Evolutionary conservation across 2,888 invertebrate genomes (phyloP), one percentile per base, ranked within the genome.

Genomic region (Scaeva pyrastri): DNA sequence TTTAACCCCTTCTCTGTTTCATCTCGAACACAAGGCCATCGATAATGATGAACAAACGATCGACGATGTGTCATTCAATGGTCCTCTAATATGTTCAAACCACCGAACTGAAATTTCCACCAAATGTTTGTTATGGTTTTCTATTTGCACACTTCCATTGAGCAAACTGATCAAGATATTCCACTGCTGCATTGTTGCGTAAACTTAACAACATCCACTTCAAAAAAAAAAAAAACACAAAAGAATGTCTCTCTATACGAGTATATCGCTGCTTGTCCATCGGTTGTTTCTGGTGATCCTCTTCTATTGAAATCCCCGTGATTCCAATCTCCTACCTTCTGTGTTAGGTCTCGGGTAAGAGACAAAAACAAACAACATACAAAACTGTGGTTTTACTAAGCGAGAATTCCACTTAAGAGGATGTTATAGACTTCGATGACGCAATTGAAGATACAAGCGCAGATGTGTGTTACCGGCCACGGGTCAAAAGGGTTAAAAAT

Each of bases 391-490:
- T 71, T 71, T 60, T 21, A 1, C 19, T 71, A 26, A n/a, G 45
- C 26, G 12, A 48, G 11, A 43, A 7, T 23, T 43, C 45, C 56
- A 62, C 56, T 50, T 41, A 45, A 21, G 68, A 50, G 43, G 26
- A 70, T 45, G 39, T 23, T 1, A 1, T n/a, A n/a, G n/a, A n/a
- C 2, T 23, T 58, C 3, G 55, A 74, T 83, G 75, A 76, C 41
- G 77, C 73, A 80, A 72, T 16, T 6, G 12, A 12, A 16, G 19
- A 31, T 8, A 36, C 41, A 12, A 23, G 39, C 56, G 85, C 85
- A 86, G 85, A 81, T 86, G 85, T 78, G 76, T 74, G 81, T 62
- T 82, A 78, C 86, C 71, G 86, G 77, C 86, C 86, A 86, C 77
- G 82, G 86, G 86, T 86, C 86, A 86, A 81, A 85, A 86, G 77